phyloP scores from a whole-genome alignment of 1,140 invertebrate genomes.

The Trichonephila inaurata region DNA sequence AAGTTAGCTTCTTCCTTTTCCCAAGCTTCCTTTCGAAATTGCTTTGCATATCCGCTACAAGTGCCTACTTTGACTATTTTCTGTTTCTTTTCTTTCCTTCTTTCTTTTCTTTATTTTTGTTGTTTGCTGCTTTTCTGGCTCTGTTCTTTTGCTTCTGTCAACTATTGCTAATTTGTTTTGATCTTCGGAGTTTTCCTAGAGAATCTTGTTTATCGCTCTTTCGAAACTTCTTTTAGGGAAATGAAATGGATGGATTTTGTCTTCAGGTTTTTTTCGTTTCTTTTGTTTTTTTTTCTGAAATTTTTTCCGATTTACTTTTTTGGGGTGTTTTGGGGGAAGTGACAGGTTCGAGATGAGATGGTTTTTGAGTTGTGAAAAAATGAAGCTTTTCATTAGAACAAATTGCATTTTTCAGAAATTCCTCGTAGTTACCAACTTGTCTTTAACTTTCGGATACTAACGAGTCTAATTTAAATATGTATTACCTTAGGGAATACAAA shows the following conservation, averaged over 20 bases:
- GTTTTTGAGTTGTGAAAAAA: too few relatives aligned
- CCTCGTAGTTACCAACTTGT: too few relatives aligned
- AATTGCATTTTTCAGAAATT: too few relatives aligned
- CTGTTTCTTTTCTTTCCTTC: neutral
- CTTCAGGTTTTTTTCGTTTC: neutral
- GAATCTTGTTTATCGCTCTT: conserved; percentile 1
- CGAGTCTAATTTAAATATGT: too few relatives aligned
- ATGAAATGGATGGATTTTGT: neutral
- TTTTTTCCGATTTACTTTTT: too few relatives aligned
- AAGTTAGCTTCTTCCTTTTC: conserved; percentile 18
- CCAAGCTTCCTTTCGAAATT: neutral
- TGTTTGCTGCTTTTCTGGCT: neutral
- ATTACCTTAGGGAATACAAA: too few relatives aligned
- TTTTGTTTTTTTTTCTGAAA: too few relatives aligned
- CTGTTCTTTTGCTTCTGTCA: conserved; percentile 21
- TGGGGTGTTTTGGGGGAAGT: too few relatives aligned
- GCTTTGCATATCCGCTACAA: conserved; percentile 40
- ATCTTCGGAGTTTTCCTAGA: neutral
- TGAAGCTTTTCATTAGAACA: too few relatives aligned
- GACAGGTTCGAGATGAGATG: too few relatives aligned
- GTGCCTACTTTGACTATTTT: neutral
- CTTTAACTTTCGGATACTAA: too few relatives aligned
- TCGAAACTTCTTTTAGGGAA: neutral
- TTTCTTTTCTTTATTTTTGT: neutral
- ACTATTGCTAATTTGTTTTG: conserved; percentile 11